Evolutionary conservation across 1,140 invertebrate species (phyloP).

Genomic region (Pissodes strobi): DNA sequence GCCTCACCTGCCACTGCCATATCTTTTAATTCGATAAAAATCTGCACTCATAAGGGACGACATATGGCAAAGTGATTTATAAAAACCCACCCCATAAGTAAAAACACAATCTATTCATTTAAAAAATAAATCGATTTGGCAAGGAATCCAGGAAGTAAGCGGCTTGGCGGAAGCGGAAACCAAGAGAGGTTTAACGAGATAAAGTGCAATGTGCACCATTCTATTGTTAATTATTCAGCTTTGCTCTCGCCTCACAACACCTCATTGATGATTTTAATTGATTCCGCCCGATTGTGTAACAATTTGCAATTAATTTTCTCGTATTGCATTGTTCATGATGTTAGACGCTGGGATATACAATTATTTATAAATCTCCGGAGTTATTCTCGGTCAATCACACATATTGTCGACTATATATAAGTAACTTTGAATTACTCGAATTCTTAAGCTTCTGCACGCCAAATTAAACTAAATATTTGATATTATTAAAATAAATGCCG

Average conservation of each 20-base stretch:
- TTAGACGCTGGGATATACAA: background rate
- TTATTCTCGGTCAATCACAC: background rate
- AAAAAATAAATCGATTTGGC: slow-evolving; percentile 19
- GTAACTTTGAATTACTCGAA: no score
- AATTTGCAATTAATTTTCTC: slow-evolving; percentile 29
- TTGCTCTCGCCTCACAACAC: slow-evolving; percentile 26
- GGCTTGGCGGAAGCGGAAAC: slow-evolving; percentile 28
- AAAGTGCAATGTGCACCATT: slow-evolving; percentile 26
- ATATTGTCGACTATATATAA: no score
- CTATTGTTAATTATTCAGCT: slow-evolving; percentile 34
- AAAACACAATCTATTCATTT: no score
- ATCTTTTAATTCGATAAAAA: no score
- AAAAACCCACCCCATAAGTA: no score
- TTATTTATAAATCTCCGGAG: background rate
- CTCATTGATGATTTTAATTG: slow-evolving; percentile 34
- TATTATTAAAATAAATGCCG: no score
- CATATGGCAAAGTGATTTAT: no score
- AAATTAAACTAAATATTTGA: no score
- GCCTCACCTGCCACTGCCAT: no score
- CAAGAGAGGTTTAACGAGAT: slow-evolving; percentile 21
- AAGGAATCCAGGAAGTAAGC: slow-evolving; percentile 23
- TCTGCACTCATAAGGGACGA: no score
- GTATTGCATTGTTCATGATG: slow-evolving; percentile 15
- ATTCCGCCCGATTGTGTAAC: slow-evolving; percentile 31
- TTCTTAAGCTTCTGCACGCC: no score